Conservation (phyloP, 2,113 vertebrate species). For the Thermophis baileyi region DNA sequence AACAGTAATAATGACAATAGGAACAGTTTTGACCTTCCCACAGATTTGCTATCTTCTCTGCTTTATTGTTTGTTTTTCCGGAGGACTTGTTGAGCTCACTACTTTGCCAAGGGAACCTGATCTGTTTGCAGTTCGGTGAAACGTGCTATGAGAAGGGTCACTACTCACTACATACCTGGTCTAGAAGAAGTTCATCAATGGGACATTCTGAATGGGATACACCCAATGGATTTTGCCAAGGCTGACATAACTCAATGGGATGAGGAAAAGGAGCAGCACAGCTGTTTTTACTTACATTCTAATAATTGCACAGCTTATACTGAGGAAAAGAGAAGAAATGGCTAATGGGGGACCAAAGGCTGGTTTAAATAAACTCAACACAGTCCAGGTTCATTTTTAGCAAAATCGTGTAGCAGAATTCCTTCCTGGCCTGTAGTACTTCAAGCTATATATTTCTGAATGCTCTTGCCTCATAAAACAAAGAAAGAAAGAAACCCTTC, state of each 20-base stretch:
- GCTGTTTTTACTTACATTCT: background rate
- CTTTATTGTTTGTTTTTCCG: accelerated
- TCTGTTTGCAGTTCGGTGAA: slow-evolving; percentile 48
- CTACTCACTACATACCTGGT: slow-evolving; percentile 41
- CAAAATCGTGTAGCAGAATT: background rate
- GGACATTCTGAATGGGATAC: background rate
- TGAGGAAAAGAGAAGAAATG: background rate
- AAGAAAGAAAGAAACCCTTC: background rate
- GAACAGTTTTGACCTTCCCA: background rate
- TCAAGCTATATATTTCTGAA: background rate
- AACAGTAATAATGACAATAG: background rate
- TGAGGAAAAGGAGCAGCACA: background rate
- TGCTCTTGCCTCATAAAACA: background rate
- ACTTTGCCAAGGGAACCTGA: slow-evolving; percentile 55
- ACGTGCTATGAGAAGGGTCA: slow-evolving; percentile 27
- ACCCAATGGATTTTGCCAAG: background rate
- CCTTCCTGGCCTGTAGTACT: background rate
- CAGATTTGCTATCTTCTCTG: background rate
- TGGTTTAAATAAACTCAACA: background rate
- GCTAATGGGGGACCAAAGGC: background rate
- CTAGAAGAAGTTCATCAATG: slow-evolving; percentile 14
- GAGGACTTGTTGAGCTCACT: slow-evolving; percentile 33
- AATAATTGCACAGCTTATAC: background rate
- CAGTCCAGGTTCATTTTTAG: background rate
- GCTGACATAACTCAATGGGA: accelerated